Conservation (phyloP, 2,888 invertebrate species). For the Lucinisca nassula region DNA sequence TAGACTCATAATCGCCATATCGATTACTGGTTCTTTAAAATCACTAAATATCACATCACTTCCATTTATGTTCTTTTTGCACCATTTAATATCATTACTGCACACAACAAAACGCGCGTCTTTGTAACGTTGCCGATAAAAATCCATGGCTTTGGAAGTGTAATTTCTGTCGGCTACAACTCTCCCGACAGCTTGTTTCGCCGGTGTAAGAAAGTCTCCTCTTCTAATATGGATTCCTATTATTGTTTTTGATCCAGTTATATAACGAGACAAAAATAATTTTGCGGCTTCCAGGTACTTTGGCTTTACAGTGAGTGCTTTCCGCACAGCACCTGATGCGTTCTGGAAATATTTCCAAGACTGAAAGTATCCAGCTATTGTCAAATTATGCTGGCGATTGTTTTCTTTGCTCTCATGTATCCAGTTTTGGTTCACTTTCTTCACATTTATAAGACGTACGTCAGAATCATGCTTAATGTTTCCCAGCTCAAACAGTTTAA, state of each 20-base stretch:
- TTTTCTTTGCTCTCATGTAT: slow-evolving; percentile 58
- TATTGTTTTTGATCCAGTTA: slow-evolving; percentile 16
- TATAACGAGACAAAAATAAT: slow-evolving; percentile 9
- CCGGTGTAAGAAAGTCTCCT: slow-evolving; percentile 63
- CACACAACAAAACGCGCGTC: slow-evolving; percentile 68
- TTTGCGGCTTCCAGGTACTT: slow-evolving; percentile 44
- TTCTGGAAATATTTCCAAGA: slow-evolving; percentile 75
- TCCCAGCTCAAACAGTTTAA: slow-evolving; percentile 46
- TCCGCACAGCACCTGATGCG: slow-evolving; percentile 38
- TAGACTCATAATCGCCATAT: slow-evolving; percentile 68
- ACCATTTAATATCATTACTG: slow-evolving; percentile 71
- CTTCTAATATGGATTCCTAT: slow-evolving; percentile 74
- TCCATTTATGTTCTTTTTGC: slow-evolving; percentile 35
- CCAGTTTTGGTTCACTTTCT: no score
- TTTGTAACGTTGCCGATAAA: slow-evolving; percentile 55
- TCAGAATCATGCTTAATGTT: slow-evolving; percentile 18
- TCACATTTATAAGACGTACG: slow-evolving; percentile 30
- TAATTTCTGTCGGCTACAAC: slow-evolving; percentile 60
- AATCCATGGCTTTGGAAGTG: slow-evolving; percentile 64
- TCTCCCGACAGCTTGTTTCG: slow-evolving; percentile 59
- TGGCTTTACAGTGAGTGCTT: slow-evolving; percentile 64
- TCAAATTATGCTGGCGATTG: slow-evolving; percentile 54
- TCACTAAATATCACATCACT: slow-evolving; percentile 38
- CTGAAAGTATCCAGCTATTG: slow-evolving; percentile 72
- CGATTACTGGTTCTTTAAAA: slow-evolving; percentile 54